Conservation (phyloP, 2,888 invertebrate genomes). For the Tachina fera region DNA sequence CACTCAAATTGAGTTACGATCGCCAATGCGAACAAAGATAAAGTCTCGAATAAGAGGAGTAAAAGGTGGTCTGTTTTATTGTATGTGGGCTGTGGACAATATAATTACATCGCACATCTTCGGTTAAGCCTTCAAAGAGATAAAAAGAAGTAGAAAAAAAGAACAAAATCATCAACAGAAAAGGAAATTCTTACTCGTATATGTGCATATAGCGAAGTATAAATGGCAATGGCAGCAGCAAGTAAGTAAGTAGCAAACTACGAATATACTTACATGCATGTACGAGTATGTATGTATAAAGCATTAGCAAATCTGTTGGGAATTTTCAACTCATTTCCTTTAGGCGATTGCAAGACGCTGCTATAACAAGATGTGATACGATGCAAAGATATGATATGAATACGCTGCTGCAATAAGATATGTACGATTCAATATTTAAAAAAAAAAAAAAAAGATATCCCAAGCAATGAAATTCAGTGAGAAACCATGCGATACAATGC, state of each 20-base stretch:
- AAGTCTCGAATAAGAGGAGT: constrained; percentile 57
- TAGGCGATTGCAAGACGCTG: constrained; percentile 47
- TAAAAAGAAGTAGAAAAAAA: neutral
- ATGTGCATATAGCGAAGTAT: neutral
- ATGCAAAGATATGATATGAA: constrained; percentile 56
- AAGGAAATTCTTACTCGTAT: constrained; percentile 19
- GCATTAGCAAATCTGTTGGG: constrained; percentile 70
- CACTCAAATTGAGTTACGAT: constrained; percentile 67
- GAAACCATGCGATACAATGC: constrained; percentile 34
- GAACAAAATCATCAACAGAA: constrained; percentile 1
- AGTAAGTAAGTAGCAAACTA: constrained; percentile 32
- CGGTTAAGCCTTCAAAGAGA: constrained; percentile 50
- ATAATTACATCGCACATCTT: constrained; percentile 74
- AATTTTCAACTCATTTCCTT: constrained; percentile 68
- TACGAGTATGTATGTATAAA: neutral
- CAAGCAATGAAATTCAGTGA: constrained; percentile 31
- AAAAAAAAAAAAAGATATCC: neutral
- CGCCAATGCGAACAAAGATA: constrained; percentile 52
- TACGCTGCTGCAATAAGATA: constrained; percentile 46
- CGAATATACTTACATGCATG: no score
- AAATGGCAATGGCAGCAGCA: constrained; percentile 8
- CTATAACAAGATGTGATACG: constrained; percentile 61
- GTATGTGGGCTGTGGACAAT: constrained; percentile 72
- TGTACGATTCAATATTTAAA: constrained; percentile 10
- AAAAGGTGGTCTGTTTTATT: constrained; percentile 64